phyloP scores from a whole-genome alignment of 2,113 vertebrate species.

The Saccopteryx leptura region DNA sequence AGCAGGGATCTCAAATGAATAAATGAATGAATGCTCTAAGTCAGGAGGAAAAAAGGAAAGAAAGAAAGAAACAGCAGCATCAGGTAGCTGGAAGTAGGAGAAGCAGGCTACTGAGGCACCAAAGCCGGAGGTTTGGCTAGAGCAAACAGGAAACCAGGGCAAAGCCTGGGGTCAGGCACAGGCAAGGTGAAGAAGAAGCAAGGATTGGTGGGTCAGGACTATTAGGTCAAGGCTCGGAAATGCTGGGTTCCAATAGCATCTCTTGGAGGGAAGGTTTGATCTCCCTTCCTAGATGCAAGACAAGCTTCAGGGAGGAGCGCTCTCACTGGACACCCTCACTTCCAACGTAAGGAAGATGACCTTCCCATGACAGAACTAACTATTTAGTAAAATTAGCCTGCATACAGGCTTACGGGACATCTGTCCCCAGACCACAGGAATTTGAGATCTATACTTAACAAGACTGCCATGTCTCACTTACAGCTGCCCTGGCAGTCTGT shows the following conservation, averaged over 20 bases:
- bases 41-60: rapidly evolving
- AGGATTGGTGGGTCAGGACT: not conserved
- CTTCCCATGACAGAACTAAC: slow-evolving; percentile 57
- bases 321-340: not conserved
- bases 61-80: too few species aligned
- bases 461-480: slow-evolving; percentile 64
- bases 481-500: slow-evolving; percentile 74
- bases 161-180: not conserved
- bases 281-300: not conserved
- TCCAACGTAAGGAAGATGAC: slow-evolving; percentile 35
- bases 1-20: not conserved
- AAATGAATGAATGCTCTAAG: not conserved
- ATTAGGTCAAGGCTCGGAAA: not conserved
- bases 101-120: not conserved
- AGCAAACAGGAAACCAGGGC: not conserved
- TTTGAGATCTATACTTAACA: slow-evolving; percentile 72
- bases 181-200: not conserved
- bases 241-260: not conserved
- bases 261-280: not conserved
- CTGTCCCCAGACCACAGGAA: slow-evolving; percentile 74
- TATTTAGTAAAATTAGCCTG: slow-evolving; percentile 46
- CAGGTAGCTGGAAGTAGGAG: not conserved
- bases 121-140: not conserved
- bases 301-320: not conserved
- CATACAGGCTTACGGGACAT: slow-evolving; percentile 63